Evolutionary conservation across 2,113 vertebrate genomes (phyloP), one percentile per base, ranked within the genome.

Genomic region (Platysternon megacephalum): DNA sequence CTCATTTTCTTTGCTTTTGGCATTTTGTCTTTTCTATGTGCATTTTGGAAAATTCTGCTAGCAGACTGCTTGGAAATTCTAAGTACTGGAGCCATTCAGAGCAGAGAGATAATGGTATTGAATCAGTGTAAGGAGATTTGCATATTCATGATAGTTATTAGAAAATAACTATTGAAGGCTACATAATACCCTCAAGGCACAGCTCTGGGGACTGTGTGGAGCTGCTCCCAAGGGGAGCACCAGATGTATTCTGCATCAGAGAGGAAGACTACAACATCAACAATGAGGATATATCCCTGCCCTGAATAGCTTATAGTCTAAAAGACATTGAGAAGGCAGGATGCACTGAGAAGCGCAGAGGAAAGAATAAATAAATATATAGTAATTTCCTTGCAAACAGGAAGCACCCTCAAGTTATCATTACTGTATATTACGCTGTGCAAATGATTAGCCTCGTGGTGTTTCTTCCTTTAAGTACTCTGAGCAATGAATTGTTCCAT

Each of bases 61-160:
- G 51, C 39, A 52, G 5, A 3, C 74, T 1, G 0, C 14, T 1
- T 13, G 74, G 48, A 42, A 96, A 32, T 58, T 86, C 53, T 3
- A 56, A 82, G 35, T 22, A 52, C 2, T 28, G n/a, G 35, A 0
- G 0, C 10, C 9, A 7, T 82, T 61, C 42, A 22, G 46, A 55
- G 24, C 6, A 82, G 82, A 39, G 65, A 91, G 58, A 53, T 58
- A 24, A 79, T 3, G 44, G 8, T 4, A 42, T 14, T 53, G 81
- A 88, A 5, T 42, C 53, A 83, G n/a, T 13, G 42, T 29, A 79
- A 84, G 29, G 5, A 88, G 87, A 92, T 44, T 74, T 83, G 1
- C 13, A 84, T 16, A 1, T 24, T 65, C 61, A 84, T 80, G 4
- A 53, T 4, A 39, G 7, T 21, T 82, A 42, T 39, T 86, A 85